Conservation (phyloP, 2,888 invertebrate genomes). For the Mimachlamys varia region DNA sequence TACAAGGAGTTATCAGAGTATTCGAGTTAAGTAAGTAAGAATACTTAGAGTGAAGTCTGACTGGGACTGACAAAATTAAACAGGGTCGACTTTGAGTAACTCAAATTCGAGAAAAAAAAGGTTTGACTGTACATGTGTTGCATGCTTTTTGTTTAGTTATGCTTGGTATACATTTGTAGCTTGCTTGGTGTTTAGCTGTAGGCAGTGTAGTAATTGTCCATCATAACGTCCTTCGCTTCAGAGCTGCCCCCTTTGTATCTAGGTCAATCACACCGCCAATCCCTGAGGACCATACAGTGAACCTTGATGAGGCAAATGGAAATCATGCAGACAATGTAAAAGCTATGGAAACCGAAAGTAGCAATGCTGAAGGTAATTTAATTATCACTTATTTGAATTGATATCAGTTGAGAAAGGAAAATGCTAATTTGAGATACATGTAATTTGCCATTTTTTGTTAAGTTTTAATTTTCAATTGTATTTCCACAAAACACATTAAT, state of each 20-base stretch:
- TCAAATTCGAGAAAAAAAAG: too few species aligned
- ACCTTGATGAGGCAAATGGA: background rate
- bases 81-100: too few species aligned
- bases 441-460: too few species aligned
- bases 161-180: background rate
- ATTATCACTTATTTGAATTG: background rate
- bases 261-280: slow-evolving; percentile 58
- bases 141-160: too few species aligned
- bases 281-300: slow-evolving; percentile 48
- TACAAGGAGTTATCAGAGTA: too few species aligned
- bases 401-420: too few species aligned
- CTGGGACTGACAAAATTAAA: too few species aligned
- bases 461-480: too few species aligned
- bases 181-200: background rate
- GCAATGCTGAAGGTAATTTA: background rate
- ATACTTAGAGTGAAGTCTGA: too few species aligned
- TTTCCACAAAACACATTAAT: too few species aligned
- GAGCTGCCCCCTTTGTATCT: slow-evolving; percentile 61
- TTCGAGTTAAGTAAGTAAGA: too few species aligned
- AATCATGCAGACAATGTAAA: background rate
- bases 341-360: slow-evolving; percentile 33
- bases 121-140: background rate
- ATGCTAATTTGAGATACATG: too few species aligned
- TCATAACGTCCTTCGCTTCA: slow-evolving; percentile 44
- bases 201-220: background rate